A percentile compares a stretch with the other conserved stretches of the same genome.
These are phyloP conservation scores for Ips nitidus DNA, from an alignment of 1,140 invertebrate species.

Conservation along the genomic window DNA sequence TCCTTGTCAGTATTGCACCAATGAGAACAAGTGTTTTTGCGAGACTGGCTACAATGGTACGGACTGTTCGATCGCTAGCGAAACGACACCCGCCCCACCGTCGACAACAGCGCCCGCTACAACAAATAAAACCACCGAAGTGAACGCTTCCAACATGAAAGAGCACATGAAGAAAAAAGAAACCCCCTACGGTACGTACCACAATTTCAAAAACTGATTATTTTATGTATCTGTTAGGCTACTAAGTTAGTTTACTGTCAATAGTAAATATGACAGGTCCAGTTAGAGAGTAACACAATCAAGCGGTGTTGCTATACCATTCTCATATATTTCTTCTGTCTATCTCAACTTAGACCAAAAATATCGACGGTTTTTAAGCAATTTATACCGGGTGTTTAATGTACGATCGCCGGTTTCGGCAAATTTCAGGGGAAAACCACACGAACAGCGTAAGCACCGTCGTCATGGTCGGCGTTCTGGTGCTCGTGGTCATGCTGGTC, in stretches of 20 bases:
- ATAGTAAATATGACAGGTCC: too few relatives aligned
- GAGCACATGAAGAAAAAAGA: conserved; percentile 81
- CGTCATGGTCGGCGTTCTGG: conserved; percentile 88
- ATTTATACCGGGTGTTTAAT: too few relatives aligned
- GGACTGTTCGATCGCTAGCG: conserved; percentile 81
- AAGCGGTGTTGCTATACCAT: too few relatives aligned
- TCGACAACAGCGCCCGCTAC: conserved; percentile 52
- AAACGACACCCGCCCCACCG: conserved; percentile 59
- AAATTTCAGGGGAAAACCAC: conserved; percentile 63
- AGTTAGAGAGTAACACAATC: too few relatives aligned
- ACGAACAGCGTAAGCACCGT: conserved; percentile 83
- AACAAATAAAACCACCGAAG: conserved; percentile 52
- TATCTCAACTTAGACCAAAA: too few relatives aligned
- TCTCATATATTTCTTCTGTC: too few relatives aligned
- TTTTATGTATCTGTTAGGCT: neutral
- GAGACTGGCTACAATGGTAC: conserved; percentile 82
- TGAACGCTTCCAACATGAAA: conserved; percentile 56
- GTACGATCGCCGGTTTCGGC: conserved; percentile 9
- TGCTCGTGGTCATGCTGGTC: conserved; percentile 86
- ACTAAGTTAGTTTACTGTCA: too few relatives aligned
- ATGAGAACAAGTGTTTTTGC: conserved; percentile 90
- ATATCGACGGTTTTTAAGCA: too few relatives aligned
- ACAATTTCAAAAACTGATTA: neutral
- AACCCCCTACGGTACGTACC: conserved; percentile 81
- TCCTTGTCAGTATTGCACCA: conserved; percentile 80